A percentile compares a stretch with the other conserved stretches of the same genome.
Evolutionary conservation across 2,113 vertebrate species (phyloP).

Genomic region (Periophthalmus modestus): DNA sequence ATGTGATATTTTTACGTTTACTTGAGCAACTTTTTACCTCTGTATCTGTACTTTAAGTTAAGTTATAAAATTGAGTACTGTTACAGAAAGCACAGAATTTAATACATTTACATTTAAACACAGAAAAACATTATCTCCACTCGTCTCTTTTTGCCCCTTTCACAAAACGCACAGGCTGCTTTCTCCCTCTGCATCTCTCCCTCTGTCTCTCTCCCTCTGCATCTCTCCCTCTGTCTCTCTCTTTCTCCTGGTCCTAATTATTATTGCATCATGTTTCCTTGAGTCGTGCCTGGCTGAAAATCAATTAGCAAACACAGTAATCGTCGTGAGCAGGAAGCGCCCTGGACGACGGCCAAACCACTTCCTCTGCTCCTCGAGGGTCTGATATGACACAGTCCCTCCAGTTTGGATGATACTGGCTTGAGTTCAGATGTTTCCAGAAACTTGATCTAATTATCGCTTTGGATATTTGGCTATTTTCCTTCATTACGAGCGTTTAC

Average conservation of each 20-base stretch:
- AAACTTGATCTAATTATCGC: constrained; percentile 19
- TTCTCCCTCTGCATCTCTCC: too few species aligned
- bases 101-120: too few species aligned
- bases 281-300: constrained; percentile 60
- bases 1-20: too few species aligned
- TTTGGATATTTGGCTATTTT: constrained; percentile 6
- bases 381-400: constrained; percentile 28
- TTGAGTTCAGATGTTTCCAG: constrained; percentile 26
- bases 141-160: too few species aligned
- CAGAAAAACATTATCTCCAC: too few species aligned
- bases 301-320: constrained; percentile 67
- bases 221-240: constrained; percentile 3
- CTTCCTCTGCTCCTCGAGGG: constrained; percentile 52
- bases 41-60: too few species aligned
- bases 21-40: too few species aligned
- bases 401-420: constrained; percentile 10
- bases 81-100: too few species aligned
- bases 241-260: constrained; percentile 46
- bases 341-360: constrained; percentile 51
- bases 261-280: constrained; percentile 62
- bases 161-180: too few species aligned
- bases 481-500: constrained; percentile 2
- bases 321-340: constrained; percentile 54
- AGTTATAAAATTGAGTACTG: too few species aligned
- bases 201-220: constrained; percentile 4